Conservation (phyloP, 2,113 vertebrate genomes). For the Oreochromis aureus region DNA sequence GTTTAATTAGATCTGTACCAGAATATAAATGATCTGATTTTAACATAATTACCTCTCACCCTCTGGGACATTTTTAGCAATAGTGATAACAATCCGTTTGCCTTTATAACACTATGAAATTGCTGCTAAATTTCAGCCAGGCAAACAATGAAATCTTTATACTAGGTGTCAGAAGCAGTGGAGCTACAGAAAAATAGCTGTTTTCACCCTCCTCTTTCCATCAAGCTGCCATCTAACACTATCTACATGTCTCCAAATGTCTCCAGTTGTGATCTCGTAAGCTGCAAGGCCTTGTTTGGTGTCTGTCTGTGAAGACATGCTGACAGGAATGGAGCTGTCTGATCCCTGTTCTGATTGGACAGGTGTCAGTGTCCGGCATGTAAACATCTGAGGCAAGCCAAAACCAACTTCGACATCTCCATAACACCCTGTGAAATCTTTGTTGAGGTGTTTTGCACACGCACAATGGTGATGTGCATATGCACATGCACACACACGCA, state of each 20-base stretch:
- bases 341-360: slow-evolving; percentile 19
- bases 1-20: slow-evolving; percentile 31
- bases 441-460: neutral
- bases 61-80: slow-evolving; percentile 11
- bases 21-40: neutral
- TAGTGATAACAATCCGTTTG: slow-evolving; percentile 2
- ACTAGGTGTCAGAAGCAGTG: neutral
- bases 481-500: neutral
- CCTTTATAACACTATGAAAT: neutral
- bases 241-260: neutral
- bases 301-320: slow-evolving; percentile 1
- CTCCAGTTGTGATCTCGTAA: neutral
- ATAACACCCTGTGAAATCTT: neutral
- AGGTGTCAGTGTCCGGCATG: slow-evolving; percentile 30
- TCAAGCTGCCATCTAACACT: slow-evolving; percentile 1
- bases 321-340: slow-evolving; percentile 27
- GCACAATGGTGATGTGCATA: neutral
- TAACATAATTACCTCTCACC: slow-evolving; percentile 28
- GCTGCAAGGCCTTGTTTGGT: neutral
- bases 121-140: neutral
- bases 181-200: neutral
- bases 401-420: neutral
- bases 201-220: neutral
- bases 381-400: slow-evolving; percentile 5
- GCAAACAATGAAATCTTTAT: neutral